A percentile compares a stretch with the other conserved stretches of the same genome.
Evolutionary conservation across 1,140 invertebrate genomes (phyloP).

Genomic region (Aphaenogaster ashmeadi): DNA sequence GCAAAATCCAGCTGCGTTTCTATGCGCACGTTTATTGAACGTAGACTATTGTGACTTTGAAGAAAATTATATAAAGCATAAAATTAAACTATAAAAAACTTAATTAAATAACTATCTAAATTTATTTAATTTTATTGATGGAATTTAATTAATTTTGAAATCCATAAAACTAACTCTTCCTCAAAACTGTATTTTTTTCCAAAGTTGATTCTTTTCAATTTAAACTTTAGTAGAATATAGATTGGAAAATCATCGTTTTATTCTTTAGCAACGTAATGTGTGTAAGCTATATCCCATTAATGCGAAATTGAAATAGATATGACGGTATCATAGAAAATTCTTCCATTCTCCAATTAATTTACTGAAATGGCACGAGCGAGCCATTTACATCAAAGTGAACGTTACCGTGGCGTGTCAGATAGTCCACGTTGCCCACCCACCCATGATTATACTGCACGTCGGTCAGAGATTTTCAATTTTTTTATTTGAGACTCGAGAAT

Average conservation of each 20-base stretch:
- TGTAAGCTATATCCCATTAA: background rate
- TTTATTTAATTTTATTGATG: background rate
- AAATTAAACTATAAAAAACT: background rate
- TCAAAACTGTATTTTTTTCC: background rate
- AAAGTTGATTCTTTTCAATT: background rate
- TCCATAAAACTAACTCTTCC: background rate
- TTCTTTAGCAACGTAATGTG: background rate
- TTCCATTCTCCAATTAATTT: slow-evolving; percentile 25
- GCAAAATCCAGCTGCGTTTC: background rate
- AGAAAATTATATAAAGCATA: background rate
- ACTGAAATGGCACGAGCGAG: background rate
- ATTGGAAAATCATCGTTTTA: background rate
- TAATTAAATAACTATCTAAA: background rate
- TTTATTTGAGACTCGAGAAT: background rate
- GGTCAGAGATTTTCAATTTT: slow-evolving; percentile 48
- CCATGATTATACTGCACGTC: slow-evolving; percentile 26
- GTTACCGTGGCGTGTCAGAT: slow-evolving; percentile 1
- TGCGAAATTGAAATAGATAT: slow-evolving; percentile 17
- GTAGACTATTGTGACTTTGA: background rate
- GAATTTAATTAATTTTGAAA: background rate
- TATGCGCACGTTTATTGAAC: background rate
- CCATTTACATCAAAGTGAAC: slow-evolving; percentile 52
- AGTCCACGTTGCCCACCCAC: slow-evolving; percentile 14
- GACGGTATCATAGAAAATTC: slow-evolving; percentile 33
- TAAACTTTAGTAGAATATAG: background rate